phyloP scores from a whole-genome alignment of 2,888 invertebrate species.

The Physocephala rufipes region DNA sequence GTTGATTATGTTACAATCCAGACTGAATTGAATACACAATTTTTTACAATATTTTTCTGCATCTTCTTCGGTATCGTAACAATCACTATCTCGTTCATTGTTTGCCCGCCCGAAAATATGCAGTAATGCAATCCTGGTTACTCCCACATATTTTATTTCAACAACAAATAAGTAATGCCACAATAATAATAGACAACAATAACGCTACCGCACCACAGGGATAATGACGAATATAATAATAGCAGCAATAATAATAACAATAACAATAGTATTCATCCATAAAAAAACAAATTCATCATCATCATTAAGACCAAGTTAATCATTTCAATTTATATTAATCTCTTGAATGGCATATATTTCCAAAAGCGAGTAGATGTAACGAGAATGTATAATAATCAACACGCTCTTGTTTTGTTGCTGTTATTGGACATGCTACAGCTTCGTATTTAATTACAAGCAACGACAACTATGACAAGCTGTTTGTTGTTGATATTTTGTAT shows the following conservation, averaged over 20 bases:
- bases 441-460: no score
- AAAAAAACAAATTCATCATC: no score
- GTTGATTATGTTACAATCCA: no score
- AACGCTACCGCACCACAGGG: no score
- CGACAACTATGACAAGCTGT: neutral
- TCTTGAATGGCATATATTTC: neutral
- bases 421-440: neutral
- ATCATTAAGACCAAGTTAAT: slow-evolving; percentile 5
- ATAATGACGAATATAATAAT: no score
- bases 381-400: no score
- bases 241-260: slow-evolving; percentile 11
- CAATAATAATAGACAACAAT: no score
- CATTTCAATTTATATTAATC: slow-evolving; percentile 31
- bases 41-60: neutral
- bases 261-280: slow-evolving; percentile 6
- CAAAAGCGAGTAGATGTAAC: neutral
- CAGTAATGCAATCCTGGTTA: neutral
- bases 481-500: neutral
- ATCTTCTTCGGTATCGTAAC: no score
- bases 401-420: neutral
- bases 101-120: neutral
- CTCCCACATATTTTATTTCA: neutral
- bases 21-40: no score
- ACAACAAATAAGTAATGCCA: neutral
- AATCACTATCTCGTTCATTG: neutral